phyloP scores from a whole-genome alignment of 2,797 vertebrate genomes.

The Tympanoctomys barrerae region DNA sequence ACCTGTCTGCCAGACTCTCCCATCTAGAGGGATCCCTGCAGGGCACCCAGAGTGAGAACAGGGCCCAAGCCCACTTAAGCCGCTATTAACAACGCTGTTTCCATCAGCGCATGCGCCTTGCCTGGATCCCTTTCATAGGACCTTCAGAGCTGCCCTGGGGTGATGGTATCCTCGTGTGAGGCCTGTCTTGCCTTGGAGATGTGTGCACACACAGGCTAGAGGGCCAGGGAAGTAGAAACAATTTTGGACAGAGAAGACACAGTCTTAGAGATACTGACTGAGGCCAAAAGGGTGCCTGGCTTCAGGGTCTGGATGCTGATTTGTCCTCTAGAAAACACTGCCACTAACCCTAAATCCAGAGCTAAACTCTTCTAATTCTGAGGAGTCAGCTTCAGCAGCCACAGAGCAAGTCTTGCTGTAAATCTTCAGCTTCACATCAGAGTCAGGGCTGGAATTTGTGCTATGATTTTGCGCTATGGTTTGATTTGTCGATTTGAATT shows the following conservation, averaged over 20 bases:
- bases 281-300: rapidly evolving
- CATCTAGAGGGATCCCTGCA: neutral
- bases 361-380: neutral
- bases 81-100: neutral
- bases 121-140: neutral
- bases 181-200: neutral
- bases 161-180: neutral
- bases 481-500: neutral
- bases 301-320: neutral
- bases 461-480: neutral
- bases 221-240: conserved; percentile 58
- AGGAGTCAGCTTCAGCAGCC: neutral
- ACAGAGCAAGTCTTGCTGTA: neutral
- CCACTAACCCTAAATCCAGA: neutral
- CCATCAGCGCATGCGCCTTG: neutral
- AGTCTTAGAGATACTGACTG: conserved; percentile 67
- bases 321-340: neutral
- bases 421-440: neutral
- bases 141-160: neutral
- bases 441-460: conserved; percentile 21
- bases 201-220: neutral
- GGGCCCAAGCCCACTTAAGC: neutral
- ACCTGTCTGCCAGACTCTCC: neutral
- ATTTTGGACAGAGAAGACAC: conserved; percentile 65
- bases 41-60: neutral